Percentiles rank a stretch among this genome's conserved stretches.
Evolutionary conservation across 2,888 invertebrate genomes (phyloP).

Genomic region (Diarsia mendica): DNA sequence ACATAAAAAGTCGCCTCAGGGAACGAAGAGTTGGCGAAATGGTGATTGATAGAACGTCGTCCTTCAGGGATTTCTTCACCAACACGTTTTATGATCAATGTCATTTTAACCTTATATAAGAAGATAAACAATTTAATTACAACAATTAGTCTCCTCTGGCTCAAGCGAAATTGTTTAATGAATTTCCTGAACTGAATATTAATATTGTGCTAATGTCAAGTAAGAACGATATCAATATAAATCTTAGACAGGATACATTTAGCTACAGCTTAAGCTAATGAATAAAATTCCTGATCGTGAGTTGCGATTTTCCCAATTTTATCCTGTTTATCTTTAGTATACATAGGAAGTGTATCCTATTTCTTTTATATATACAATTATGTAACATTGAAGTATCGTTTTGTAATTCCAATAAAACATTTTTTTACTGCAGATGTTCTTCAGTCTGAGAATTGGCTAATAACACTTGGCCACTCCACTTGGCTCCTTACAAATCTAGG

Average conservation of each 20-base stretch:
- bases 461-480: not conserved
- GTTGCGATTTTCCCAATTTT: not conserved
- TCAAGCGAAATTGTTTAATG: not conserved
- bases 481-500: not conserved
- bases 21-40: not conserved
- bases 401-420: too few species aligned
- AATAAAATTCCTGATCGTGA: constrained; percentile 6
- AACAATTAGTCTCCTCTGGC: not conserved
- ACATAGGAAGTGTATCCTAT: not conserved
- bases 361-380: too few species aligned
- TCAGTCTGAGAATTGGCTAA: not conserved
- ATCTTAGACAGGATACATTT: not conserved
- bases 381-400: too few species aligned
- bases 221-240: not conserved
- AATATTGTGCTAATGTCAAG: constrained; percentile 23
- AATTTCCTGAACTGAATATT: constrained; percentile 5
- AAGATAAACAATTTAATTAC: not conserved
- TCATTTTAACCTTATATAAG: not conserved
- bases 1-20: not conserved
- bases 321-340: not conserved
- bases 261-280: constrained; percentile 10
- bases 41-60: not conserved
- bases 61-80: not conserved
- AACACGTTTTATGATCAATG: not conserved
- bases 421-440: not conserved